Evolutionary conservation across 1,140 invertebrate species (phyloP).

Genomic region (Polypedilum vanderplanki): DNA sequence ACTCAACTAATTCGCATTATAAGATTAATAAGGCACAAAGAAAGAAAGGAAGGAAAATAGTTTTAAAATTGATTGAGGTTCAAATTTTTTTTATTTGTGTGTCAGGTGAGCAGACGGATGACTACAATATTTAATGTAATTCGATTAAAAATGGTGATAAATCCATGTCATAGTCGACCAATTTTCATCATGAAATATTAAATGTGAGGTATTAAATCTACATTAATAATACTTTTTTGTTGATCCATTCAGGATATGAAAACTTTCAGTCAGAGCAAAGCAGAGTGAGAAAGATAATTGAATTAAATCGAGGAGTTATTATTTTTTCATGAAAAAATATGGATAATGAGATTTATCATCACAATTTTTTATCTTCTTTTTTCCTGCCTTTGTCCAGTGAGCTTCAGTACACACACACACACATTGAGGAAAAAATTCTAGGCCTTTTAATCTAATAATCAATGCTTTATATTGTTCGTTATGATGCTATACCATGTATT

Average conservation of each 20-base stretch:
- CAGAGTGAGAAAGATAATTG: background rate
- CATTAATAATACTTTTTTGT: constrained; percentile 11
- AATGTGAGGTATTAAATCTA: constrained; percentile 9
- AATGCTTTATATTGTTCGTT: background rate
- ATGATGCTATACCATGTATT: background rate
- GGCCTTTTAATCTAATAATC: constrained; percentile 9
- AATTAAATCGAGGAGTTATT: constrained; percentile 14
- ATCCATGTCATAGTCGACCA: background rate
- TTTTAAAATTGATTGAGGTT: too few relatives aligned
- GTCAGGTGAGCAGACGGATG: background rate
- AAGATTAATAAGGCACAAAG: too few relatives aligned
- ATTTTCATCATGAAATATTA: background rate
- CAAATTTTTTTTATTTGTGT: background rate
- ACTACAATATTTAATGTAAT: background rate
- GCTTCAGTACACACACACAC: background rate
- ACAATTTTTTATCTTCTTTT: background rate
- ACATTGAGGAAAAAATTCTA: background rate
- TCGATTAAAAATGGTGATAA: constrained; percentile 6
- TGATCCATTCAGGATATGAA: background rate
- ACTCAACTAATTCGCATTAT: too few relatives aligned
- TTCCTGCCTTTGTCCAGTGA: background rate
- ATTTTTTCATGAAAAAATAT: background rate
- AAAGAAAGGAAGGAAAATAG: too few relatives aligned
- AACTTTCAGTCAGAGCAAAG: background rate
- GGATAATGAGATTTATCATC: constrained; percentile 18